Base-by-base conservation (phyloP, 2,888 invertebrate species). In the Willowsia nigromaculata region DNA sequence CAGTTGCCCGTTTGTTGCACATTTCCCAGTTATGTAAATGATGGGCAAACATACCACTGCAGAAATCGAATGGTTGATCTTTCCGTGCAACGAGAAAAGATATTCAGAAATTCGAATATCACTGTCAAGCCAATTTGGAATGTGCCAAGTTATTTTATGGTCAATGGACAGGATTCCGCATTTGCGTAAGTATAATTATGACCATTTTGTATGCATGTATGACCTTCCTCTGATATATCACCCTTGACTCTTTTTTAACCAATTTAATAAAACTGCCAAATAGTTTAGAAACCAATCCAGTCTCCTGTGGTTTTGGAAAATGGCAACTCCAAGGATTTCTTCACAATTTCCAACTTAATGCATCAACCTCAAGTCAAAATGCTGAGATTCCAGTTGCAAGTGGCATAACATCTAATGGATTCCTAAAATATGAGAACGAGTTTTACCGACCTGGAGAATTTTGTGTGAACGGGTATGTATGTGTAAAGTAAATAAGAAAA, bases 241-340 rank as follows among this genome's bases (percentile, higher is more conserved):
- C n/a, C n/a, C n/a, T n/a, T n/a, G n/a, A n/a, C n/a, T n/a, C n/a
- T n/a, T n/a, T n/a, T n/a, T n/a, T n/a, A n/a, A n/a, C n/a, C n/a
- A n/a, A n/a, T n/a, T n/a, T n/a, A n/a, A n/a, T n/a, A n/a, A n/a
- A n/a, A n/a, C n/a, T n/a, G n/a, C n/a, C n/a, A 40, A 0, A 22
- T 25, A 91, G 91, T n/a, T 50, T 91, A 47, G 88, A 85, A 78
- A 85, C 81, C 4, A 88, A 18, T 15, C 71, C 68, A 0, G 18
- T 90, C 15, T 74, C 68, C 2, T 91, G 91, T 33, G 62, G 71
- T 13, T 71, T 47, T 71, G 91, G 90, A 43, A 68, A 78, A 56
- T 91, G 90, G 84, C 90, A 91, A 47, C 85, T 91, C 37, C 91
- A 90, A 88, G 90, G 90, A 0, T 91, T 90, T 53, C 86, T 91